Evolutionary conservation across 2,888 invertebrate species (phyloP), one percentile per base, ranked within the genome.

Genomic region (Carcina quercana): DNA sequence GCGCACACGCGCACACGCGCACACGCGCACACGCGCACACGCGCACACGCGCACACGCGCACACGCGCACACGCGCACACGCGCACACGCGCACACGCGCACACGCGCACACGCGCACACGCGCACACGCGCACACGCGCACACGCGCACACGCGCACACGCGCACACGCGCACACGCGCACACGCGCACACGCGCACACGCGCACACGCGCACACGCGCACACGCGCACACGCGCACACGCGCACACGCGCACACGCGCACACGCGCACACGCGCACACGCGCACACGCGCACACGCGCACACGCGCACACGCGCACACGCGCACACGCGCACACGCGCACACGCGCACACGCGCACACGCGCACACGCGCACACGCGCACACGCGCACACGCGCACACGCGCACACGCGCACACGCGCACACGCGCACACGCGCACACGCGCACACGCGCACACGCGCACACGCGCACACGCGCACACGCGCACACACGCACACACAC

Each of bases 351-450:
- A 12, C 30, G 24, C 30, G 24, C 30, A 24, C 30, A 14, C 30
- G 15, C 30, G 24, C 30, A 24, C 30, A 15, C 30, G 12, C 30
- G 11, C 30, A 24, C 30, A 10, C 30, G 15, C 30, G 11, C 24
- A 13, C 24, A 15, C 24, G 15, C 24, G 15, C 24, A 24, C 30
- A 15, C 30, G 8, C 30, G 11, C 30, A 30, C 30, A 10, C 30
- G 24, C 30, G 15, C 24, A 30, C 24, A 15, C 24, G 24, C 24
- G 15, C 24, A 30, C 30, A 14, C 30, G 24, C 30, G 24, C 30
- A 30, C 30, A 14, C 30, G 24, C 30, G 24, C 30, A 30, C 30
- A 14, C 30, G 24, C 30, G 24, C 30, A 30, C 30, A 14, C 30
- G 24, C 30, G 24, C 30, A 30, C 30, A 14, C 30, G 24, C 30